These are phyloP conservation scores for Drosophila tanythrix DNA, from an alignment of 2,888 invertebrate species.

Conservation along the genomic window DNA sequence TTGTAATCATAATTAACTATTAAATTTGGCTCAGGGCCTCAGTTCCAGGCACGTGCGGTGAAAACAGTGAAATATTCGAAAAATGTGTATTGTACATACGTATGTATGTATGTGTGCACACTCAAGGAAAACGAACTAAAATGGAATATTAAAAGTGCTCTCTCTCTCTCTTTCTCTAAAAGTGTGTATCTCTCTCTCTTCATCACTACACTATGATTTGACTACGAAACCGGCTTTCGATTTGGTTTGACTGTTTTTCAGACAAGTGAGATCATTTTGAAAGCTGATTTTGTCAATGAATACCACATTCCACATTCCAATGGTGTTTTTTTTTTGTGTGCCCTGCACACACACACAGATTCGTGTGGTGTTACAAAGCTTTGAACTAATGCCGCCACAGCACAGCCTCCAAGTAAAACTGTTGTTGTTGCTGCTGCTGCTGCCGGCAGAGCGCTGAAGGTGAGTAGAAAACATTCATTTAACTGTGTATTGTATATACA, in stretches of 20 bases:
- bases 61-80: constrained; percentile 35
- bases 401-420: constrained; percentile 49
- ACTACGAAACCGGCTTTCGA: constrained; percentile 86
- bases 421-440: constrained; percentile 26
- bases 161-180: background rate
- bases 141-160: constrained; percentile 42
- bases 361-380: constrained; percentile 74
- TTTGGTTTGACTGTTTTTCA: constrained; percentile 85
- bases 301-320: constrained; percentile 82
- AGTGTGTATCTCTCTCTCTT: background rate
- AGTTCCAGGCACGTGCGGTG: constrained; percentile 57
- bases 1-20: constrained; percentile 70
- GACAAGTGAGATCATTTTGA: constrained; percentile 86
- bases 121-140: constrained; percentile 61
- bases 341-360: constrained; percentile 47
- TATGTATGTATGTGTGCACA: constrained; percentile 13
- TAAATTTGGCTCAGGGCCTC: constrained; percentile 60
- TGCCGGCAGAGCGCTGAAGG: constrained; percentile 40
- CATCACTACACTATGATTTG: constrained; percentile 74
- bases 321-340: constrained; percentile 50
- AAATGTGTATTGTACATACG: constrained; percentile 21
- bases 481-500: constrained; percentile 22
- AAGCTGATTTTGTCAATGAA: constrained; percentile 86
- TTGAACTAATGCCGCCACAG: constrained; percentile 82
- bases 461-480: constrained; percentile 56